Evolutionary conservation across 2,797 vertebrate genomes (phyloP), one percentile per base, ranked within the genome.

Genomic region (Channa striata): DNA sequence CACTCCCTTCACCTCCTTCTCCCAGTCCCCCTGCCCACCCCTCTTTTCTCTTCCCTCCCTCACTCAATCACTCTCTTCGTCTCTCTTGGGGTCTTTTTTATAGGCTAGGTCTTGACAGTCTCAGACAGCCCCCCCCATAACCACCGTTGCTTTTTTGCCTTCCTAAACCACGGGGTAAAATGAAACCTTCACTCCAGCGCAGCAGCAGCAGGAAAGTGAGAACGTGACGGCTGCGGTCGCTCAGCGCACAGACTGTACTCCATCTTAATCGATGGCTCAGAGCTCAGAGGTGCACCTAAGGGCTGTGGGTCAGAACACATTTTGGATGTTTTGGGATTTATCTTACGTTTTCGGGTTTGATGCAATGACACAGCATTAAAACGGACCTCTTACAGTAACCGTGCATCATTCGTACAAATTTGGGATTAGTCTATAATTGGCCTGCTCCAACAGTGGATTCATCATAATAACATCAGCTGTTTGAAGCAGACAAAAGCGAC

Each of bases 41-140:
- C 52, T 43, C n/a, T 53, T 20, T 56, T 58, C 65, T 68, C 44
- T 47, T 58, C 72, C 51, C 59, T 68, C 68, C 63, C 63, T 82
- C 68, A 3, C 57, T 87, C 83, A 72, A 69, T 87, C 85, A 77
- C 72, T 76, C 79, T 25, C 76, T 46, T 54, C 17, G 7, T 78
- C 80, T 83, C 86, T 84, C 87, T 49, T 68, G 86, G 86, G 89
- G 83, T 87, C 81, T 87, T 86, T n/a, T 90, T 87, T 86, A 88
- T 77, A 82, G 79, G 83, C 76, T 61, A n/a, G 6, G 68, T 71
- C 78, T 86, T 86, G 84, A 89, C 90, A 85, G 85, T 76, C 84
- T 81, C 80, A 84, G 85, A 83, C 82, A 54, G 46, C 17, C 50
- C 40, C 39, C 39, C 6, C 20, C 4, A 30, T 30, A 57, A 50